phyloP scores from a whole-genome alignment of 1,140 invertebrate genomes.

The Chrysomallon squamiferum region DNA sequence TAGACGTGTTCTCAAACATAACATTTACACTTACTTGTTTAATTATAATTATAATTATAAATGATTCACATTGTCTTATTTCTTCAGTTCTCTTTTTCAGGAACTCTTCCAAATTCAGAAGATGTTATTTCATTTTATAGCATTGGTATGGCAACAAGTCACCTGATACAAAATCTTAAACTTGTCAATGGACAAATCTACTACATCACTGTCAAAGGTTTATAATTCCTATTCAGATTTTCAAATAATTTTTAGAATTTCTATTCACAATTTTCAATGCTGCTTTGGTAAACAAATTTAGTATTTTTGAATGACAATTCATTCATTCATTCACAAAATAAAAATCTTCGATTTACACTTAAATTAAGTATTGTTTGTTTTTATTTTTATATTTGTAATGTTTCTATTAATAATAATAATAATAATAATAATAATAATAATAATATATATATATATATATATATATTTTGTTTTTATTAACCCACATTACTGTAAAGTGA shows the following conservation, averaged over 20 bases:
- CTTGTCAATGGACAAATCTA: not conserved
- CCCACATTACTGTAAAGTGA: not conserved
- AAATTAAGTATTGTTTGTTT: not conserved
- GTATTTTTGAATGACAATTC: not conserved
- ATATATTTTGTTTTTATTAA: not conserved
- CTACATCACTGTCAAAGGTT: not conserved
- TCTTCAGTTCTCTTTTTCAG: no score
- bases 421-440: not conserved
- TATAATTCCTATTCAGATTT: not conserved
- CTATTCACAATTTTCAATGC: not conserved
- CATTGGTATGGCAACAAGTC: not conserved
- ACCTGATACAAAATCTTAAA: not conserved
- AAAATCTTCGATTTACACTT: not conserved
- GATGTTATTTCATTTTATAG: no score
- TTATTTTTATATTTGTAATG: not conserved
- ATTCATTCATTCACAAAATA: not conserved
- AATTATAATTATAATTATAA: no score
- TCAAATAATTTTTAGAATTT: no score
- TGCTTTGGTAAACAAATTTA: not conserved
- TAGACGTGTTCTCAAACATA: no score
- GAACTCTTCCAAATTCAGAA: no score
- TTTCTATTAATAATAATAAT: not conserved
- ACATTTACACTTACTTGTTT: no score
- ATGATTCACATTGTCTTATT: no score
- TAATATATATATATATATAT: not conserved